These are phyloP conservation scores for Brachyopa scutellaris DNA, from an alignment of 2,888 invertebrate genomes.

Conservation along the genomic window DNA sequence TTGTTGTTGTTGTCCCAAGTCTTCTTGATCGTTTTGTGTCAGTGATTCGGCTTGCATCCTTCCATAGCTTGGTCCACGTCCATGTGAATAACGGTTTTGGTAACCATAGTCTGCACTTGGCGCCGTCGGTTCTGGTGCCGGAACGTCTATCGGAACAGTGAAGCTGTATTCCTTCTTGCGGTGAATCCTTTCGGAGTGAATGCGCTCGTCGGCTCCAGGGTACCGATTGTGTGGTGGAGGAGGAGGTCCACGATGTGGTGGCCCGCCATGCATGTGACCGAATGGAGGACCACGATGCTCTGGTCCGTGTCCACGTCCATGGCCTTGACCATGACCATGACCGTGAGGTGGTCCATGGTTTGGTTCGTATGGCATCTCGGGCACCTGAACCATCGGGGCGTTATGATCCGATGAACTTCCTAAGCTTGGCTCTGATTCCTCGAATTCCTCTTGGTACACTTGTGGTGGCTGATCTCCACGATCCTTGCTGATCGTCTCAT, in stretches of 20 bases:
- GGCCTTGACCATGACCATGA: slow-evolving; percentile 8
- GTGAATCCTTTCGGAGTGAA: slow-evolving; percentile 72
- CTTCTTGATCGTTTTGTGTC: slow-evolving; percentile 43
- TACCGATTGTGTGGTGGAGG: slow-evolving; percentile 43
- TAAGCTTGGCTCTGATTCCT: slow-evolving; percentile 78
- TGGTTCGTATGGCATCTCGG: slow-evolving; percentile 16
- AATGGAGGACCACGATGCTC: too few relatives aligned
- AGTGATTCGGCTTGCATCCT: slow-evolving; percentile 42
- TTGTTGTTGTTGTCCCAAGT: slow-evolving; percentile 63
- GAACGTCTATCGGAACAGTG: slow-evolving; percentile 65
- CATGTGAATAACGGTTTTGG: slow-evolving; percentile 20
- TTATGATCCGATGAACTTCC: slow-evolving; percentile 73
- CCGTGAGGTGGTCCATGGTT: neutral
- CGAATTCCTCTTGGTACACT: slow-evolving; percentile 77
- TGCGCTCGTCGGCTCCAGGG: slow-evolving; percentile 64
- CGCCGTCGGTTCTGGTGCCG: slow-evolving; percentile 6
- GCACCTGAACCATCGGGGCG: slow-evolving; percentile 35
- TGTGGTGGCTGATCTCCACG: slow-evolving; percentile 81
- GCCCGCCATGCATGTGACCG: neutral
- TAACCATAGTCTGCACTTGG: neutral
- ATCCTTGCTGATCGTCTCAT: slow-evolving; percentile 77
- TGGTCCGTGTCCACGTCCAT: neutral
- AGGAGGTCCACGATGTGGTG: slow-evolving; percentile 29
- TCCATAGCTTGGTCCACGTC: slow-evolving; percentile 15
- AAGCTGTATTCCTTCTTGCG: slow-evolving; percentile 74